Percentiles rank a stretch among this genome's conserved stretches.
These are phyloP conservation scores for Hassar affinis DNA, from an alignment of 2,113 vertebrate genomes.

Conservation along the genomic window DNA sequence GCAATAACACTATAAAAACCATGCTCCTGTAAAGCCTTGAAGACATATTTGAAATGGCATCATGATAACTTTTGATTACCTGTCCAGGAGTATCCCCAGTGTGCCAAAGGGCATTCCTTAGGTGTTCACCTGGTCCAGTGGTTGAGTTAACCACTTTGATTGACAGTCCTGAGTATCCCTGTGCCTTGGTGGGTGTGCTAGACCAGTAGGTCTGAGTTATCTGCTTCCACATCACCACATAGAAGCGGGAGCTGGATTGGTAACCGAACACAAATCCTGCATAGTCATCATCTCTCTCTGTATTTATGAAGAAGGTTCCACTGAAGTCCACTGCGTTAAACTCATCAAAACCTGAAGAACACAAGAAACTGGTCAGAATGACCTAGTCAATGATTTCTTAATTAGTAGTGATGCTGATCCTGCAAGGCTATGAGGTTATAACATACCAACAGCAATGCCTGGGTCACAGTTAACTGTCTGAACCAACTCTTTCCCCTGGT, in stretches of 20 bases:
- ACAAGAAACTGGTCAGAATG: slow-evolving; percentile 1
- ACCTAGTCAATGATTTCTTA: slow-evolving; percentile 3
- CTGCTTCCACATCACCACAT: slow-evolving; percentile 99
- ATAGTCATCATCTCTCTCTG: slow-evolving; percentile 95
- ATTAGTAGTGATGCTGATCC: neutral
- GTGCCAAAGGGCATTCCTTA: slow-evolving; percentile 97
- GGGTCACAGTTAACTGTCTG: slow-evolving; percentile 99
- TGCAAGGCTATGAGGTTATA: neutral
- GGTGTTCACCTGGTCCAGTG: slow-evolving; percentile 93
- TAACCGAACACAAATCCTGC: slow-evolving; percentile 98
- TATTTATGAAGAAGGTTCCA: slow-evolving; percentile 99
- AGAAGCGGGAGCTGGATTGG: slow-evolving; percentile 97
- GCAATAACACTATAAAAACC: neutral
- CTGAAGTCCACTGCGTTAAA: slow-evolving; percentile 98
- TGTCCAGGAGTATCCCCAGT: slow-evolving; percentile 95
- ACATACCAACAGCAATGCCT: slow-evolving; percentile 91
- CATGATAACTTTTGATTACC: slow-evolving; percentile 68
- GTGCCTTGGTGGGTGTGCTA: slow-evolving; percentile 89
- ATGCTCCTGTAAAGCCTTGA: neutral
- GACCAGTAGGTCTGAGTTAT: slow-evolving; percentile 98
- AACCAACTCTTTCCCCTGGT: slow-evolving; percentile 97
- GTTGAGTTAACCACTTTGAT: slow-evolving; percentile 99
- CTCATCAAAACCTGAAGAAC: slow-evolving; percentile 86
- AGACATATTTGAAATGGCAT: neutral
- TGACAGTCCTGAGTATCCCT: slow-evolving; percentile 95